These are phyloP conservation scores for Bellardia bayeri DNA, from an alignment of 2,888 invertebrate species.

Conservation along the genomic window DNA sequence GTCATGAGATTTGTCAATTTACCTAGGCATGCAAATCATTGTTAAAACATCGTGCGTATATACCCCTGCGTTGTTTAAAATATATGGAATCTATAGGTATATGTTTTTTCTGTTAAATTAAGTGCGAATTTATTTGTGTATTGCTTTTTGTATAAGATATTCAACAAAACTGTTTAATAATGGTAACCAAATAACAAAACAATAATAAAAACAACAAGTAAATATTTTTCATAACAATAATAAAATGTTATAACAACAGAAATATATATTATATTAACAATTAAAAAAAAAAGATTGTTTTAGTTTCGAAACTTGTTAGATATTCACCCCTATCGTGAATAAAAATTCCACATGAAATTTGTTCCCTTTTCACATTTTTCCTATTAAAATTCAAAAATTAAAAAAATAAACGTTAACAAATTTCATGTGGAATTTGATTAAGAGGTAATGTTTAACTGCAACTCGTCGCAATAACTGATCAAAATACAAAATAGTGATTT, in stretches of 20 bases:
- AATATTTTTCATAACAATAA: constrained; percentile 52
- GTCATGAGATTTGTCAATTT: background rate
- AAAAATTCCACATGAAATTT: too few species aligned
- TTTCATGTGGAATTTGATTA: too few species aligned
- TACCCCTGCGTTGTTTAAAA: background rate
- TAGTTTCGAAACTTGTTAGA: background rate
- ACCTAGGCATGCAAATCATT: background rate
- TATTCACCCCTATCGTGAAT: too few species aligned
- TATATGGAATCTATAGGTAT: background rate
- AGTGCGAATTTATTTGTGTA: constrained; percentile 72
- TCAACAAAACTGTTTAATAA: constrained; percentile 43
- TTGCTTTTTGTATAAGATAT: constrained; percentile 69
- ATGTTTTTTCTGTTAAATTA: constrained; percentile 56
- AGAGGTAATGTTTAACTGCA: too few species aligned
- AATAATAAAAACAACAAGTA: constrained; percentile 4
- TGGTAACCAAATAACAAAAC: constrained; percentile 22
- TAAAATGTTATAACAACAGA: constrained; percentile 35
- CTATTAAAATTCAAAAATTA: too few species aligned
- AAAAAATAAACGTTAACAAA: too few species aligned
- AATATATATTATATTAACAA: background rate
- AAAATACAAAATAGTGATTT: too few species aligned
- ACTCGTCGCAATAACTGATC: too few species aligned
- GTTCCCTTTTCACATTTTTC: too few species aligned
- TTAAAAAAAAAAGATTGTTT: background rate
- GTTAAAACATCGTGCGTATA: background rate